These are phyloP conservation scores for Drosophila kanapiae DNA, from an alignment of 1,140 invertebrate species.

Conservation along the genomic window DNA sequence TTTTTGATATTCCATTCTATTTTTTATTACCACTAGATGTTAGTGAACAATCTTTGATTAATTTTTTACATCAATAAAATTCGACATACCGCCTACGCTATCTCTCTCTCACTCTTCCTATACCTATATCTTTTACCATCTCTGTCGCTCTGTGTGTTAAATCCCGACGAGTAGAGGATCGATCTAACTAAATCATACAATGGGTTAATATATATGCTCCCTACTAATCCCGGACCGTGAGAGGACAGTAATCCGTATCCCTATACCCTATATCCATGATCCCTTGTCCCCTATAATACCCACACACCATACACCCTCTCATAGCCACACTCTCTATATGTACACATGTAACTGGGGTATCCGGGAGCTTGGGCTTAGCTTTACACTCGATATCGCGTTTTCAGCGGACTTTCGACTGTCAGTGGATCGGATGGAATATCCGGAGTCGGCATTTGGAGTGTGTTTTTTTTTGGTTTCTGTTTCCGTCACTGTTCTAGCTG, in stretches of 20 bases:
- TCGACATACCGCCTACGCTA: conserved; percentile 65
- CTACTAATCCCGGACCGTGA: conserved; percentile 18
- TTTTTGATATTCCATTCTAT: conserved; percentile 73
- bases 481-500: conserved; percentile 52
- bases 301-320: neutral
- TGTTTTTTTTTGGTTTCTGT: conserved; percentile 55
- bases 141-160: conserved; percentile 20
- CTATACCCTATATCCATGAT: neutral
- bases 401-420: conserved; percentile 61
- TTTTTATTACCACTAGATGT: conserved; percentile 50
- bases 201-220: conserved; percentile 24
- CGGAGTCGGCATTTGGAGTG: conserved; percentile 54
- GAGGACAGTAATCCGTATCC: neutral
- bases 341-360: conserved; percentile 72
- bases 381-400: conserved; percentile 65
- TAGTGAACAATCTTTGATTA: conserved; percentile 65
- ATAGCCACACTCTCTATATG: conserved; percentile 26
- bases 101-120: conserved; percentile 33
- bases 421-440: conserved; percentile 23
- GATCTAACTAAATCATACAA: conserved; percentile 19
- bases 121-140: conserved; percentile 11
- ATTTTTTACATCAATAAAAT: conserved; percentile 80
- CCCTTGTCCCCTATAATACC: neutral
- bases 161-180: conserved; percentile 32
- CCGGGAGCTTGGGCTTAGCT: conserved; percentile 72